phyloP scores from a whole-genome alignment of 2,888 invertebrate species.

The Glaucopsyche alexis region DNA sequence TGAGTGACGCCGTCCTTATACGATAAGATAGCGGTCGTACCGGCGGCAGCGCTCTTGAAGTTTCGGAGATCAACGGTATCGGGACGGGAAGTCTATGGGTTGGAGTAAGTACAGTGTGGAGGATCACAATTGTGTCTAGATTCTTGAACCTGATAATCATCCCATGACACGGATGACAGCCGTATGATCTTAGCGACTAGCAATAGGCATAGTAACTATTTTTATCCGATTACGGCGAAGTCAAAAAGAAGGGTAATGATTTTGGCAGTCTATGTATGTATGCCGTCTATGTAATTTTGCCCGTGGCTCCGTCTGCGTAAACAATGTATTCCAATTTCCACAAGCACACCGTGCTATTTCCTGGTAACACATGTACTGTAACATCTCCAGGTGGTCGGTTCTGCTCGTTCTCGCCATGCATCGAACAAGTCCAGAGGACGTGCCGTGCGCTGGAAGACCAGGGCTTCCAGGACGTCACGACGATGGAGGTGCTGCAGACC shows the following conservation, averaged over 20 bases:
- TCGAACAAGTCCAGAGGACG: slow-evolving; percentile 98
- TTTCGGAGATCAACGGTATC: slow-evolving; percentile 52
- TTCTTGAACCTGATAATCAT: neutral
- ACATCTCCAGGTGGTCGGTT: slow-evolving; percentile 91
- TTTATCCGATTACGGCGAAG: too few species aligned
- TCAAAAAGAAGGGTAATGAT: too few species aligned
- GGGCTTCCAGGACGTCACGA: slow-evolving; percentile 92
- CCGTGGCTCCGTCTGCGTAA: too few species aligned
- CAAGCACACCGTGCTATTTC: too few species aligned
- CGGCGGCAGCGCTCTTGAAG: slow-evolving; percentile 71
- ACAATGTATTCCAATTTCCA: too few species aligned
- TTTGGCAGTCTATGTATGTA: too few species aligned
- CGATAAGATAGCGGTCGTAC: slow-evolving; percentile 72
- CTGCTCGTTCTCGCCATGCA: slow-evolving; percentile 99
- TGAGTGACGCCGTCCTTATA: slow-evolving; percentile 79
- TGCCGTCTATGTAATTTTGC: too few species aligned
- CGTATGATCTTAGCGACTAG: neutral
- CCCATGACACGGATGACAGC: neutral
- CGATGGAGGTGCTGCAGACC: slow-evolving; percentile 92
- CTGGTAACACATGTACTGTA: too few species aligned
- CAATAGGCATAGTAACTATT: too few species aligned
- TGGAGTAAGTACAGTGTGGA: too few species aligned
- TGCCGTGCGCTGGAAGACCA: slow-evolving; percentile 84
- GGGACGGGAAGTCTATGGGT: too few species aligned
- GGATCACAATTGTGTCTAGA: neutral